Evolutionary conservation across 1,140 invertebrate genomes (phyloP).

Genomic region (Drosophila pallidifrons): DNA sequence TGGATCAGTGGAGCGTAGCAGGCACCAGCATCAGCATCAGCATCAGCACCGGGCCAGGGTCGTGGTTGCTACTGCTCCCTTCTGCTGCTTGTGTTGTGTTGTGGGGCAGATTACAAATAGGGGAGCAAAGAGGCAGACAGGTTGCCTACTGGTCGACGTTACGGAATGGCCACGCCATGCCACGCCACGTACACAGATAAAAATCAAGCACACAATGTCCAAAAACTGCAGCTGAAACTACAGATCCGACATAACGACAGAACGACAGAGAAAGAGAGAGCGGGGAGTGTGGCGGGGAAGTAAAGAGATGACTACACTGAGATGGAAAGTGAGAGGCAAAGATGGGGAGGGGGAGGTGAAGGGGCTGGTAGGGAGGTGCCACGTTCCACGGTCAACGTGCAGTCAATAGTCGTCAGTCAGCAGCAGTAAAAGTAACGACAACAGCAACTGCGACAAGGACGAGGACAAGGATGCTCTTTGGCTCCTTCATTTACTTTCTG

Average conservation of each 20-base stretch:
- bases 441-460: constrained; percentile 9
- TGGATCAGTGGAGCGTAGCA: constrained; percentile 38
- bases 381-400: constrained; percentile 9
- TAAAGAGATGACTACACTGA: not conserved
- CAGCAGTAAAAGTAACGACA: constrained; percentile 2
- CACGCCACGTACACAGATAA: constrained; percentile 66
- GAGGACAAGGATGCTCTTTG: not conserved
- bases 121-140: not conserved
- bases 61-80: not conserved
- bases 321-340: not conserved
- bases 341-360: not conserved
- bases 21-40: no score
- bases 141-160: constrained; percentile 43
- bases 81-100: not conserved
- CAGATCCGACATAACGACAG: not conserved
- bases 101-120: no score
- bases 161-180: constrained; percentile 65
- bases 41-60: constrained; percentile 11
- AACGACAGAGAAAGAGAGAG: no score
- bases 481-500: not conserved
- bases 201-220: constrained; percentile 71
- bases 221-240: constrained; percentile 48
- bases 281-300: no score
- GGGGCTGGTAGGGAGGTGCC: not conserved
- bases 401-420: constrained; percentile 26